phyloP scores from a whole-genome alignment of 2,113 vertebrate genomes.

The Nannobrachium achirus region DNA sequence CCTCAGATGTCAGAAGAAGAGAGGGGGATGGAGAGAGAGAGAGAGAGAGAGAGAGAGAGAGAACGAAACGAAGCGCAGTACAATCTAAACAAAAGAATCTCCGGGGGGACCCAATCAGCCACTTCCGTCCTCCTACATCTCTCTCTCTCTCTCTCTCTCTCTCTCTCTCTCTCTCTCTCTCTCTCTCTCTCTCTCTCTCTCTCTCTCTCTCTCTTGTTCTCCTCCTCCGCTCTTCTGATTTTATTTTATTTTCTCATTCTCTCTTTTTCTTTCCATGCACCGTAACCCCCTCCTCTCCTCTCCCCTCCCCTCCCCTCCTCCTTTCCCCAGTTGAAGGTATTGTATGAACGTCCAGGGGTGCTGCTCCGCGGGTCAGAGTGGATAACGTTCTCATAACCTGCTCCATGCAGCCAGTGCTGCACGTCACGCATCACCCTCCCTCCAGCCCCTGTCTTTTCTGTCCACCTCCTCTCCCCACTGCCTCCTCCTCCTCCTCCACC shows the following conservation, averaged over 20 bases:
- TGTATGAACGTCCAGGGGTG: slow-evolving; percentile 69
- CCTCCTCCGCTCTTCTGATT: slow-evolving; percentile 34
- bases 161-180: slow-evolving; percentile 63
- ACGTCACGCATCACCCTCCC: slow-evolving; percentile 25
- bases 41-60: slow-evolving; percentile 57
- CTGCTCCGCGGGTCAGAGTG: slow-evolving; percentile 70
- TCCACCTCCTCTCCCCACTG: background rate
- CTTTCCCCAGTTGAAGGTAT: slow-evolving; percentile 56
- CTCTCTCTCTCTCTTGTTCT: slow-evolving; percentile 59
- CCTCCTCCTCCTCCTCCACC: slow-evolving; percentile 12
- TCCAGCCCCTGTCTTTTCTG: slow-evolving; percentile 31
- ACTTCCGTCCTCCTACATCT: slow-evolving; percentile 78
- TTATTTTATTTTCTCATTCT: background rate
- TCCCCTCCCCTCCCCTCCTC: slow-evolving; percentile 1
- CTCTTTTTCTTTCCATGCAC: slow-evolving; percentile 65
- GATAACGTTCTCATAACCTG: slow-evolving; percentile 75
- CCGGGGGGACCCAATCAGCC: slow-evolving; percentile 70
- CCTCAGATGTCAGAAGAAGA: slow-evolving; percentile 81
- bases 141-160: slow-evolving; percentile 64
- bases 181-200: slow-evolving; percentile 47
- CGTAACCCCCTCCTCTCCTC: slow-evolving; percentile 37
- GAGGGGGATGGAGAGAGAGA: slow-evolving; percentile 48
- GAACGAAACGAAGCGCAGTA: slow-evolving; percentile 72
- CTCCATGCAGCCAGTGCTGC: slow-evolving; percentile 38
- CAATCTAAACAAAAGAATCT: slow-evolving; percentile 82